Percentiles rank a stretch among this genome's conserved stretches.
Conservation (phyloP, 2,113 vertebrate genomes). For the Pangasianodon gigas region DNA sequence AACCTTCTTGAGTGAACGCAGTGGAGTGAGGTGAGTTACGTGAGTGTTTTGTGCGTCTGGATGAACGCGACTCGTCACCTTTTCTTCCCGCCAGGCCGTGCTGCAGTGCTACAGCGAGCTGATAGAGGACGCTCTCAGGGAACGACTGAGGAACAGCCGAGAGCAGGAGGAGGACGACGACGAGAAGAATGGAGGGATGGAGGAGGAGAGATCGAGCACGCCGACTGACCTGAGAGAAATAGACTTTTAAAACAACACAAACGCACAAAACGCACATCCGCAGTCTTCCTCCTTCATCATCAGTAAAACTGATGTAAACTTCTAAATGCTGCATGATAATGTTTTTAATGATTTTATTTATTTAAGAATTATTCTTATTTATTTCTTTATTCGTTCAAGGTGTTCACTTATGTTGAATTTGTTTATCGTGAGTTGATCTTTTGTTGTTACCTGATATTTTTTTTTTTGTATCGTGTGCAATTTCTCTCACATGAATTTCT, state of each 20-base stretch:
- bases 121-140: slow-evolving; percentile 71
- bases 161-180: slow-evolving; percentile 47
- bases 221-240: slow-evolving; percentile 77
- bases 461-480: slow-evolving; percentile 41
- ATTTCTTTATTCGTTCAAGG: slow-evolving; percentile 61
- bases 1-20: too few species aligned
- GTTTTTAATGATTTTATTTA: slow-evolving; percentile 49
- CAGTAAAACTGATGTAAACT: slow-evolving; percentile 74
- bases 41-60: background rate
- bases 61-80: background rate
- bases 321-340: slow-evolving; percentile 49
- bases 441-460: slow-evolving; percentile 35
- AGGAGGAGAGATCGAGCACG: slow-evolving; percentile 69
- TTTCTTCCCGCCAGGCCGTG: slow-evolving; percentile 59
- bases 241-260: slow-evolving; percentile 67
- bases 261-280: slow-evolving; percentile 52
- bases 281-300: slow-evolving; percentile 52
- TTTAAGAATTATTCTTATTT: slow-evolving; percentile 53
- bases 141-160: slow-evolving; percentile 66
- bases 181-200: slow-evolving; percentile 67
- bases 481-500: slow-evolving; percentile 35
- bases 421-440: slow-evolving; percentile 11
- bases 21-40: too few species aligned
- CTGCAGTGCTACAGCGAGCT: slow-evolving; percentile 76
- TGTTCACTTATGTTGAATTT: background rate